Evolutionary conservation across 2,113 vertebrate species (phyloP).

Genomic region (Melanocharis versteri): DNA sequence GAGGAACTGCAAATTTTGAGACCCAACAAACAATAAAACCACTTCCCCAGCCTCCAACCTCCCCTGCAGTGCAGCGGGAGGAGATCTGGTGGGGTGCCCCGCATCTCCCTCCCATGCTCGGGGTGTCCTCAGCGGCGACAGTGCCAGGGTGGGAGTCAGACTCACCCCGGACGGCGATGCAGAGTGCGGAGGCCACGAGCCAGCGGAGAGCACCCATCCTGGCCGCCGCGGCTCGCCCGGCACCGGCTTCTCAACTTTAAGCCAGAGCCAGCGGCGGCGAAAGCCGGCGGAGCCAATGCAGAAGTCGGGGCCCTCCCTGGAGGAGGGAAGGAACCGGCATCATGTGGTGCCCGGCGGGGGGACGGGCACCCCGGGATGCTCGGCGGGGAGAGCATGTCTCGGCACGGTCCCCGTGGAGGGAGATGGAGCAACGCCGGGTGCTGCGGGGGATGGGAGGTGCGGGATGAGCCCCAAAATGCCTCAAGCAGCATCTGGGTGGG

Average conservation of each 20-base stretch:
- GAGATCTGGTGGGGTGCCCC: accelerated
- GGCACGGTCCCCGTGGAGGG: neutral
- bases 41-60: neutral
- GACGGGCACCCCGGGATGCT: neutral
- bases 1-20: neutral
- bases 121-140: neutral
- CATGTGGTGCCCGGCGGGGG: neutral
- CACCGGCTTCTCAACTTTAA: neutral
- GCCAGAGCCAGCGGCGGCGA: neutral
- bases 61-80: accelerated
- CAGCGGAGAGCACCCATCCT: neutral
- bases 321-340: conserved; percentile 6
- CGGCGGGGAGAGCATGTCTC: neutral
- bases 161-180: neutral
- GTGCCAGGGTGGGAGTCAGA: neutral
- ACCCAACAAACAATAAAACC: neutral
- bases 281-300: neutral
- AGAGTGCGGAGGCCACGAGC: neutral
- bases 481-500: accelerated
- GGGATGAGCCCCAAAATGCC: neutral
- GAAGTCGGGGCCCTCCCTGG: neutral
- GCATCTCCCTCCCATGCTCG: neutral
- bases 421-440: neutral
- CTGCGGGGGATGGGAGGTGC: neutral
- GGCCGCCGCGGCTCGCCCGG: neutral